Evolutionary conservation across 2,113 vertebrate species (phyloP).

Genomic region (Cynocephalus volans): DNA sequence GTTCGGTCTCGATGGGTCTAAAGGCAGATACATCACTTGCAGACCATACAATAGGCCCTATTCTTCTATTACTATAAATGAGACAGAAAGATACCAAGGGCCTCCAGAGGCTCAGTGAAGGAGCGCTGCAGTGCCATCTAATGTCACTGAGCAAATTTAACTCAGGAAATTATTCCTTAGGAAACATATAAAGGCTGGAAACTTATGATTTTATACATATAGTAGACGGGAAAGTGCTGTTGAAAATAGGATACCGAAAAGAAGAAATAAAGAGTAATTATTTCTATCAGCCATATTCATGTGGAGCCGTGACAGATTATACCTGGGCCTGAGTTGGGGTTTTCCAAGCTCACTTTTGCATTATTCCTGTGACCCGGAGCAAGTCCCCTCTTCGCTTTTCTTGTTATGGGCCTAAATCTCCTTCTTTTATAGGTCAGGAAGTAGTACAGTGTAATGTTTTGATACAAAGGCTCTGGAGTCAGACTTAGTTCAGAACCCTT

Average conservation of each 20-base stretch:
- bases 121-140: neutral
- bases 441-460: neutral
- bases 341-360: neutral
- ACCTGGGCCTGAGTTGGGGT: neutral
- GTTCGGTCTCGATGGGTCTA: neutral
- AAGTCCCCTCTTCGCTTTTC: neutral
- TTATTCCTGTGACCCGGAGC: neutral
- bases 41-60: neutral
- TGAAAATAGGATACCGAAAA: neutral
- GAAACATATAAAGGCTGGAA: conserved; percentile 22
- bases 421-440: neutral
- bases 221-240: neutral
- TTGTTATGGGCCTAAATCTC: neutral
- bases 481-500: neutral
- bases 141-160: conserved; percentile 10
- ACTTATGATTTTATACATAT: neutral
- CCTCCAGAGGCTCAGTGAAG: neutral
- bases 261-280: conserved; percentile 1
- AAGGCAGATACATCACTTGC: neutral
- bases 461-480: neutral
- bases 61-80: neutral
- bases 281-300: conserved; percentile 29
- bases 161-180: conserved; percentile 50
- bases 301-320: neutral
- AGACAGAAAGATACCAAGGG: neutral